These are phyloP conservation scores for Anas georgica DNA, from an alignment of 2,797 vertebrate species.

Conservation along the genomic window DNA sequence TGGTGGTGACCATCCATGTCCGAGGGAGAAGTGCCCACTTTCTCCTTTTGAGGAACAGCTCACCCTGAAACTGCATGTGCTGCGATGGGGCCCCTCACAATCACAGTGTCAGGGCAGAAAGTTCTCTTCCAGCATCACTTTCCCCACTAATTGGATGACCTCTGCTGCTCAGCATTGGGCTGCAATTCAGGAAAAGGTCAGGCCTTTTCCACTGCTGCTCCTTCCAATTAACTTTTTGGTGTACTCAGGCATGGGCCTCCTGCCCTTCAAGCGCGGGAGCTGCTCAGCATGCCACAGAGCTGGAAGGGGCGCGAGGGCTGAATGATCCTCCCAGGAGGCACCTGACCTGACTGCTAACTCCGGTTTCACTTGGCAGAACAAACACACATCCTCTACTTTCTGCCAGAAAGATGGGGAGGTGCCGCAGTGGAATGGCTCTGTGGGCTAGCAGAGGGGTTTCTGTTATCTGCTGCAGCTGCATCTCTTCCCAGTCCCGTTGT, in stretches of 20 bases:
- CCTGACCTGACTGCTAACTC: constrained; percentile 59
- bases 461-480: neutral
- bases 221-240: constrained; percentile 61
- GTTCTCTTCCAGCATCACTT: constrained; percentile 18
- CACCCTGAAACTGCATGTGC: rapidly evolving
- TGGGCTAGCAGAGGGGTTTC: neutral
- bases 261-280: neutral
- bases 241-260: neutral
- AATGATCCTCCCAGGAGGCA: neutral
- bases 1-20: rapidly evolving
- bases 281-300: constrained; percentile 39
- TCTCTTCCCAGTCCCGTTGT: neutral
- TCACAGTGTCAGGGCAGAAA: neutral
- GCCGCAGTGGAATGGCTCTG: neutral
- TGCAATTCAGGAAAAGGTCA: constrained; percentile 48
- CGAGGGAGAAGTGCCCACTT: rapidly evolving
- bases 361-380: neutral
- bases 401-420: neutral
- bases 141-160: constrained; percentile 30
- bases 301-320: neutral
- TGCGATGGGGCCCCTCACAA: neutral
- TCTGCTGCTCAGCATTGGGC: constrained; percentile 20
- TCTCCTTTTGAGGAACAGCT: rapidly evolving
- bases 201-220: neutral
- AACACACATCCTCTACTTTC: neutral